Evolutionary conservation across 2,113 vertebrate genomes (phyloP), one percentile per base, ranked within the genome.

Genomic region (Mystacornis crossleyi): DNA sequence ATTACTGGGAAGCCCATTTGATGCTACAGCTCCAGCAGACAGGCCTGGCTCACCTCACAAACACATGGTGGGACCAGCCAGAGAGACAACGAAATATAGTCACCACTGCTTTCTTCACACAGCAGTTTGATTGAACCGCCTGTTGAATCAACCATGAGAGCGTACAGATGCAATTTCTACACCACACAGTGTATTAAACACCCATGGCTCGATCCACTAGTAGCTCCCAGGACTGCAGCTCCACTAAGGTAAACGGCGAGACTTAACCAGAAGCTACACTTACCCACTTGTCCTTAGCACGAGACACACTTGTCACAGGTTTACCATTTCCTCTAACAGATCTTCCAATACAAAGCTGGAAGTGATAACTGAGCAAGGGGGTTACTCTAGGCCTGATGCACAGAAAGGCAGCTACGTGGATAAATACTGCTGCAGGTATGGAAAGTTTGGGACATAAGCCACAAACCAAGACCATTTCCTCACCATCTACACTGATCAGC

Each of bases 11-110:
- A 78, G 54, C 14, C 64, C 0, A 4, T 66, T 58, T 38, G 61
- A 85, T 85, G 51, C 25, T 62, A 34, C 28, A 71, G 33, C 34
- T 78, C 24, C 38, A 81, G 42, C 23, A 90, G 16, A 66, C 14
- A 58, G 42, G 26, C 74, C 48, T 62, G 29, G 23, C 26, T 87
- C 45, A 66, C 33, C 28, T 82, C 51, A 45, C 10, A 54, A 86
- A 40, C 0, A 0, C 28, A 28, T 3, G 6, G 12, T 58, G 36
- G 48, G 34, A 66, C 14, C 34, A 66, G 42, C 12, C 60, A 87
- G 38, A 57, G 26, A 62, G 25, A 78, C 55, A 83, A 66, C 0
- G 18, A 70, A 74, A 90, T 17, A 23, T 33, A 45, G 25, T 13
- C 61, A 40, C 20, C 29, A 21, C 29, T 51, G 40, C 38, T 78